A percentile compares a stretch with the other conserved stretches of the same genome.
phyloP scores from a whole-genome alignment of 2,888 invertebrate genomes.

The Leptogaster cylindrica region DNA sequence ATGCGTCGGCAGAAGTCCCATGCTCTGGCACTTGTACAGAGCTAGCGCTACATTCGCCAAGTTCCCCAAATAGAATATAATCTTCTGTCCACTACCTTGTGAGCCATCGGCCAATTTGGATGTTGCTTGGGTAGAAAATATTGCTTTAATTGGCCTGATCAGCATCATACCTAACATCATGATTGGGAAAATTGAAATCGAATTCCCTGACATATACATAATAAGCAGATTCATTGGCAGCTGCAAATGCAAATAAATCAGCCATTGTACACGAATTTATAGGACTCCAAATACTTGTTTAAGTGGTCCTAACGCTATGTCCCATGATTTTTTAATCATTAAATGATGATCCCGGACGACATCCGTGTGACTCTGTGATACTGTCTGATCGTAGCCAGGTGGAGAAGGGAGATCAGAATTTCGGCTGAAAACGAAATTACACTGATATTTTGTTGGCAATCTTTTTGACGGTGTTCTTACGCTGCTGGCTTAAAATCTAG shows the following conservation, averaged over 20 bases:
- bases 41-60: conserved; percentile 89
- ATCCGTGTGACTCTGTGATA: conserved; percentile 76
- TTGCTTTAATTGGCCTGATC: conserved; percentile 92
- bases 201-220: conserved; percentile 99
- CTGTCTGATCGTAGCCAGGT: conserved; percentile 81
- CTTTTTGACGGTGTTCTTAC: too few species aligned
- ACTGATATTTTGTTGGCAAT: too few species aligned
- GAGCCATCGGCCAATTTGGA: conserved; percentile 95
- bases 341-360: conserved; percentile 82
- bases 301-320: conserved; percentile 90
- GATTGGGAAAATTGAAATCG: conserved; percentile 98
- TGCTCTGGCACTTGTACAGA: conserved; percentile 96
- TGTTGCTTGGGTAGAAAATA: conserved; percentile 86
- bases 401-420: conserved; percentile 74
- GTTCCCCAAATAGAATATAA: conserved; percentile 93
- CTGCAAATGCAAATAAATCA: conserved; percentile 51
- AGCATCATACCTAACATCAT: conserved; percentile 99
- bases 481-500: conserved; percentile 69
- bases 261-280: too few species aligned
- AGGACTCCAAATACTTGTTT: too few species aligned
- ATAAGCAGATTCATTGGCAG: conserved; percentile 98
- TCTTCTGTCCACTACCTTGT: conserved; percentile 87
- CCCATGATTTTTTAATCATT: conserved; percentile 95
- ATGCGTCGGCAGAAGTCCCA: conserved; percentile 96
- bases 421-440: conserved; percentile 57